Evolutionary conservation across 2,797 vertebrate genomes (phyloP).

Genomic region (Cercopithecus hamlyni): DNA sequence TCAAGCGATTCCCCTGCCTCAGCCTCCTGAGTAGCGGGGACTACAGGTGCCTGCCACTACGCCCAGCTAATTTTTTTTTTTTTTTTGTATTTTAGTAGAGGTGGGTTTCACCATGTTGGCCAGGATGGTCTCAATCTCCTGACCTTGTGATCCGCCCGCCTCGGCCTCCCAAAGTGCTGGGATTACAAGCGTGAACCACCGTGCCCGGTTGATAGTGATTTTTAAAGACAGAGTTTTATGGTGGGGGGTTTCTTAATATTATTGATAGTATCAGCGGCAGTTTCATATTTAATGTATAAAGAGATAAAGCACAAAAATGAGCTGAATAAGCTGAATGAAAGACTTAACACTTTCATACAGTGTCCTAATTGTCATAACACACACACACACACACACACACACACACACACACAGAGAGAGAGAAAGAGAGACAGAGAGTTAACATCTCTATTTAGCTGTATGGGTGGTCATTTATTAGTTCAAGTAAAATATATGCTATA

Average conservation of each 20-base stretch:
- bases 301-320: background rate
- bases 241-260: background rate
- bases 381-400: background rate
- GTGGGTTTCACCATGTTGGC: too few species aligned
- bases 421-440: background rate
- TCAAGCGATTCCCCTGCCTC: too few species aligned
- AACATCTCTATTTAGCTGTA: background rate
- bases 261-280: background rate
- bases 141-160: too few species aligned
- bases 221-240: conserved; percentile 11
- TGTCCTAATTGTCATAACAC: background rate
- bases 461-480: background rate
- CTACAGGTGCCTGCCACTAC: too few species aligned
- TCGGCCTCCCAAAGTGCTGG: too few species aligned
- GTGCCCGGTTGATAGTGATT: background rate
- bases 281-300: background rate
- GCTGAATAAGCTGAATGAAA: background rate
- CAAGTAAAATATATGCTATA: background rate
- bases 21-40: too few species aligned
- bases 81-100: too few species aligned
- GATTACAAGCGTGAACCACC: too few species aligned
- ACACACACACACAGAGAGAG: background rate
- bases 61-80: too few species aligned
- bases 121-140: too few species aligned
- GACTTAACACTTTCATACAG: background rate